Percentiles rank a stretch among this genome's conserved stretches.
Conservation (phyloP, 92 coral and sea anemone genomes). For the Palythoa grandis region DNA sequence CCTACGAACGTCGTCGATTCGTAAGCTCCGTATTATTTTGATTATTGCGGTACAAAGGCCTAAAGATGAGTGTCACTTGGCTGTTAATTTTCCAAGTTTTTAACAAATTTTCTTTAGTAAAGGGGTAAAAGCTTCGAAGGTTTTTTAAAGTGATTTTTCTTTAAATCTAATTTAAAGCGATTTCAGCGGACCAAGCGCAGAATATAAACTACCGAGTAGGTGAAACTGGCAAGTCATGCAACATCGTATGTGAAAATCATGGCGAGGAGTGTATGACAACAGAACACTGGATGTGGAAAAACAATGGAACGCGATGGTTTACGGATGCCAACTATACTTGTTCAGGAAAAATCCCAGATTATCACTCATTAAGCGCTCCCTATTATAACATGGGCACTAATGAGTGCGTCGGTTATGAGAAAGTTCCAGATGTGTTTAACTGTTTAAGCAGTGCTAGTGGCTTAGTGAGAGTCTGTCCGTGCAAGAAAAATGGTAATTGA, state of each 20-base stretch:
- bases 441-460: not conserved
- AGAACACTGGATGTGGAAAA: constrained; percentile 39
- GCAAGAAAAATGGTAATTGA: not conserved
- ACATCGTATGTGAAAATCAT: not conserved
- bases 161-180: constrained; percentile 1
- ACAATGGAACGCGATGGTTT: constrained; percentile 28
- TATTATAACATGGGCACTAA: not conserved
- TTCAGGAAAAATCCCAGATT: not conserved
- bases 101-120: not conserved
- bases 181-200: constrained; percentile 3
- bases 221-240: not conserved
- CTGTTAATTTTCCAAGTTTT: no score
- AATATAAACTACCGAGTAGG: constrained; percentile 24
- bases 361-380: not conserved
- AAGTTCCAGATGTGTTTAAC: not conserved
- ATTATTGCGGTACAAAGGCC: no score
- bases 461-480: not conserved
- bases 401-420: not conserved
- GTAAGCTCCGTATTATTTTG: no score
- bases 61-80: no score
- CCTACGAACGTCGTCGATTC: no score
- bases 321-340: constrained; percentile 13
- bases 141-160: not conserved
- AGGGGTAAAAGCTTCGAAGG: not conserved
- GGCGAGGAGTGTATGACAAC: constrained; percentile 30